A percentile compares a stretch with the other conserved stretches of the same genome.
Conservation (phyloP, 2,888 invertebrate genomes). For the Amblyjoppa fuscipennis region DNA sequence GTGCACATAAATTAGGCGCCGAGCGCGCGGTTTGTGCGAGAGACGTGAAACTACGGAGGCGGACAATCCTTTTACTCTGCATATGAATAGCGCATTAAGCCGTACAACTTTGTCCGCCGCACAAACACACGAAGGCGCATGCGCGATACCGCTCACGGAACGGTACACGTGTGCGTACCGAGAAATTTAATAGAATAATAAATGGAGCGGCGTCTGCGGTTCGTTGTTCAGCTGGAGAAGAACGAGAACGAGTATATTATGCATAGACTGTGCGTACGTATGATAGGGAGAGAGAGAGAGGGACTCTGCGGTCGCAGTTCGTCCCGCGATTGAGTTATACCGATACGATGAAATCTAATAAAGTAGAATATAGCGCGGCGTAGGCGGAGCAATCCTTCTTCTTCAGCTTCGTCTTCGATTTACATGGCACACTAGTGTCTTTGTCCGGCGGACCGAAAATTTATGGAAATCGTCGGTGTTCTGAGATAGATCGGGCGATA, state of each 20-base stretch:
- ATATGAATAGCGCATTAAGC: slow-evolving; percentile 65
- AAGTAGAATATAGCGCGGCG: slow-evolving; percentile 6
- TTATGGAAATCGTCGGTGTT: neutral
- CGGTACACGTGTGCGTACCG: slow-evolving; percentile 23
- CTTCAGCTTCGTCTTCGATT: neutral
- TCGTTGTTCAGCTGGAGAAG: slow-evolving; percentile 46
- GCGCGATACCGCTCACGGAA: neutral
- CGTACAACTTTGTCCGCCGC: slow-evolving; percentile 43
- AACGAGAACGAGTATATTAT: slow-evolving; percentile 55
- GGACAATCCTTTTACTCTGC: slow-evolving; percentile 61
- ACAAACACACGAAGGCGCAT: neutral
- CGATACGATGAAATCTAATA: slow-evolving; percentile 49
- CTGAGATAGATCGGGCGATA: neutral
- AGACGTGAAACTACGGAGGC: slow-evolving; percentile 44
- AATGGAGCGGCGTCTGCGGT: slow-evolving; percentile 72
- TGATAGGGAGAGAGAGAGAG: neutral
- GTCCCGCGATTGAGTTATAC: slow-evolving; percentile 40
- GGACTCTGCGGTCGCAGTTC: slow-evolving; percentile 8
- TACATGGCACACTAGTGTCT: neutral
- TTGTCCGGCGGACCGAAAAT: neutral
- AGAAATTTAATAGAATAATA: slow-evolving; percentile 82
- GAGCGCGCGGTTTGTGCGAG: slow-evolving; percentile 10
- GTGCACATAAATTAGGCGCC: slow-evolving; percentile 49
- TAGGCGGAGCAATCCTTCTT: slow-evolving; percentile 25
- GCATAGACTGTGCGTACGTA: neutral